Evolutionary conservation across 2,797 vertebrate species (phyloP).

Genomic region (Phrynocephalus vlangalii): DNA sequence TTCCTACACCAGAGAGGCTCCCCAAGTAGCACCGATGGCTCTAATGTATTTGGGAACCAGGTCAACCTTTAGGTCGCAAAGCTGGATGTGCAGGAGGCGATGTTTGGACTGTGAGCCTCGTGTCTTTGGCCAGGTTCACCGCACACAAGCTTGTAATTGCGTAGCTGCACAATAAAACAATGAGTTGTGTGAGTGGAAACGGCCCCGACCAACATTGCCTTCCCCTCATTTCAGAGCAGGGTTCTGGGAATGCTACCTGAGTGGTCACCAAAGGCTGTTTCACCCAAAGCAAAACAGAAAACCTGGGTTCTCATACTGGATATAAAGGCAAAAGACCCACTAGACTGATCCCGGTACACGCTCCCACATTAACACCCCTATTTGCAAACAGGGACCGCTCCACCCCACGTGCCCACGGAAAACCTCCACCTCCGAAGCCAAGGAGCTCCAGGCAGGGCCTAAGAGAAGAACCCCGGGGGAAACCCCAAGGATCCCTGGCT

Average conservation of each 20-base stretch:
- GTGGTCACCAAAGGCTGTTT: not conserved
- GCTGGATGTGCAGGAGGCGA: not conserved
- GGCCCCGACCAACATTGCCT: not conserved
- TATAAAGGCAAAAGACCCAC: not conserved
- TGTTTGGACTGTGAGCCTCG: too few relatives aligned
- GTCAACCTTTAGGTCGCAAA: not conserved
- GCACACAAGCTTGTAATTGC: not conserved
- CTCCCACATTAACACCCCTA: too few relatives aligned
- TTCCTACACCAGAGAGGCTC: not conserved
- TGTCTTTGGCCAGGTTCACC: not conserved
- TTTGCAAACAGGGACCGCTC: not conserved
- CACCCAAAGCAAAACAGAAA: not conserved
- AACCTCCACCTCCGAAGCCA: too few relatives aligned
- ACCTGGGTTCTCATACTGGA: not conserved
- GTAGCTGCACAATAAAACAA: not conserved
- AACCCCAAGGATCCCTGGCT: too few relatives aligned
- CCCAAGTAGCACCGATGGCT: not conserved
- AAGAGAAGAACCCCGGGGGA: too few relatives aligned
- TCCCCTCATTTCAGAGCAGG: not conserved
- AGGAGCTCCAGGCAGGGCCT: too few relatives aligned
- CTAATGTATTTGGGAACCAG: not conserved
- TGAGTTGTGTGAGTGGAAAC: not conserved
- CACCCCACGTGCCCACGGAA: too few relatives aligned
- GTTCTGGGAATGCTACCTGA: not conserved
- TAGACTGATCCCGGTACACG: not conserved